Base-by-base conservation (phyloP, 2,797 vertebrate species). In the Tympanoctomys barrerae region DNA sequence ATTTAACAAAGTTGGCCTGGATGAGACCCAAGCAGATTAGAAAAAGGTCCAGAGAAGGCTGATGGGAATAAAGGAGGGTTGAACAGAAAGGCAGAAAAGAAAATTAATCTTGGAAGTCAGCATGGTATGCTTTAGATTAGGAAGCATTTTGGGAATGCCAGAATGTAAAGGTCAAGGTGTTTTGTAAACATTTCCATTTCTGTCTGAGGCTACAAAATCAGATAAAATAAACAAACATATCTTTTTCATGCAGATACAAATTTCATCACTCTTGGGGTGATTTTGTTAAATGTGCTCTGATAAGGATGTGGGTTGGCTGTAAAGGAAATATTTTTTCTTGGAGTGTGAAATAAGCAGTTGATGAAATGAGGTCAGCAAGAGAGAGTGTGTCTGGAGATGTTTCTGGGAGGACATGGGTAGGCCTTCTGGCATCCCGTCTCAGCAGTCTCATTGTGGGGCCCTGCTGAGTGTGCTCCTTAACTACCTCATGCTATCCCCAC, bases 241-340 rank as follows among this genome's bases (percentile, higher is more conserved):
- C 87, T 93, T 92, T 90, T 79, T 77, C 78, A n/a, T 3, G 11
- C 92, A 96, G 89, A 82, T 78, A 57, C 82, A 33, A 31, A 68
- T 82, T 77, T 82, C 49, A 8, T 68, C 19, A 46, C 7, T 49
- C n/a, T 57, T 62, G 28, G 64, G 33, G 18, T 87, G 78, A 85
- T 95, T 93, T 82, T 95, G 77, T 89, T 84, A 22, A 90, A 49
- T 86, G 54, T 54, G 14, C 28, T 66, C 84, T 59, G 94, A 94
- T 96, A 93, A 97, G 95, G 93, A 96, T 96, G 93, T 97, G 95
- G 94, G 96, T 86, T 31, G 83, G 54, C 77, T 62, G 10, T 24
- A 64, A 68, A 96, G 96, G 89, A 96, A 95, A 92, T 91, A 78
- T 85, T 96, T 95, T 95, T 89, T 93, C 94, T 89, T 79, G 57